These are phyloP conservation scores for Misgurnus mizolepis DNA, from an alignment of 2,113 vertebrate species.

Conservation along the genomic window DNA sequence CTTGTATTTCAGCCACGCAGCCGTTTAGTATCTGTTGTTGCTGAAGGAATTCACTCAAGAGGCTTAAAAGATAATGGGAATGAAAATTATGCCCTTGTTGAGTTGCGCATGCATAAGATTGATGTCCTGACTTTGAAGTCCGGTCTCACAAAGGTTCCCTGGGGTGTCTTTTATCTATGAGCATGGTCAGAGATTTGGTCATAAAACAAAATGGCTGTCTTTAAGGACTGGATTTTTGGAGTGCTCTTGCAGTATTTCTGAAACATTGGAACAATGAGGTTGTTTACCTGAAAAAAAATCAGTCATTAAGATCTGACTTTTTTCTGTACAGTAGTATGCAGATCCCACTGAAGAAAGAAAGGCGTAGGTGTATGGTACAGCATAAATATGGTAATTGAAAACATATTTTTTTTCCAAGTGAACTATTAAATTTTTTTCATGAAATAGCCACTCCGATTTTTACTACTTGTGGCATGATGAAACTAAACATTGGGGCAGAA, in stretches of 20 bases:
- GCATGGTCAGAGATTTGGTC: not conserved
- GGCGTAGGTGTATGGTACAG: no score
- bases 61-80: slow-evolving; percentile 29
- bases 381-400: no score
- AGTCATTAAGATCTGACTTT: no score
- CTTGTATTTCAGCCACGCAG: slow-evolving; percentile 27
- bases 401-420: no score
- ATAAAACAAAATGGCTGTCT: slow-evolving; percentile 12
- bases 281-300: no score
- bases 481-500: not conserved
- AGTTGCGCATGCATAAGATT: slow-evolving; percentile 3
- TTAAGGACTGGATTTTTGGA: not conserved
- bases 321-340: no score
- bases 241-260: not conserved
- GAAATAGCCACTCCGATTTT: no score
- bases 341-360: no score
- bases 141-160: not conserved
- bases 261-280: not conserved
- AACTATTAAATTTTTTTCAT: not conserved
- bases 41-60: slow-evolving; percentile 36
- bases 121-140: slow-evolving; percentile 15
- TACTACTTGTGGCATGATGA: not conserved
- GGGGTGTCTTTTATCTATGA: slow-evolving; percentile 5
- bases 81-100: slow-evolving; percentile 15
- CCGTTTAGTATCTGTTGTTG: slow-evolving; percentile 16